Evolutionary conservation across 1,140 invertebrate genomes (phyloP), one percentile per base, ranked within the genome.

Genomic region (Panagrolaimus sp.): DNA sequence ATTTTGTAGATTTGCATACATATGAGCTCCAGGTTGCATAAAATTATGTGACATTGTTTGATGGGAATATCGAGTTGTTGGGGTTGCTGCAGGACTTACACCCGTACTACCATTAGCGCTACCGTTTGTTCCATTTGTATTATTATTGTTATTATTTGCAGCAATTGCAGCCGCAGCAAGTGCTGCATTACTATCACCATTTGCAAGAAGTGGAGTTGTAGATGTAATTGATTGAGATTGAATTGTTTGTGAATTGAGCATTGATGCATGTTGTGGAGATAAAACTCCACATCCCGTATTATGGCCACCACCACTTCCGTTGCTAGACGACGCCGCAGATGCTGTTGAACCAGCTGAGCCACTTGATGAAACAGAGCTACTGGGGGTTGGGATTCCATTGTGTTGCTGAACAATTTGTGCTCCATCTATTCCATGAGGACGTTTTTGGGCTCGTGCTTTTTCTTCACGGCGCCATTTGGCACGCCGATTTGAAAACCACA

Each of bases 381-480:
- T 68, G 23, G 68, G 65, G 4, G 64, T 70, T 46, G 65, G 64
- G 31, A 42, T 44, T 38, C 65, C 65, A 31, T 68, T 70, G 64
- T 66, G 64, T 43, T 64, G 68, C 9, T 48, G 64, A 23, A 48
- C n/a, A n/a, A n/a, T 31, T 9, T 64, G 20, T 45, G 44, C 44
- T n/a, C 66, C 68, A 64, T 74, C 77, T 38, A 38, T 38, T 8
- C 46, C 44, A 38, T 48, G 51, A 63, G 64, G 70, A 16, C 76
- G 67, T 13, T 65, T 47, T 45, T 68, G 27, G 16, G 62, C 66
- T 14, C 80, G 75, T 63, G 97, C 86, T 84, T 98, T 98, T 83
- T 98, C 95, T 84, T 98, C 95, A 5, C 96, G 88, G 57, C 95
- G 88, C 93, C 93, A 98, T 87, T 98, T 98, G 71, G 95, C 96